phyloP scores from a whole-genome alignment of 2,888 invertebrate species.

The Oscheius sp. region DNA sequence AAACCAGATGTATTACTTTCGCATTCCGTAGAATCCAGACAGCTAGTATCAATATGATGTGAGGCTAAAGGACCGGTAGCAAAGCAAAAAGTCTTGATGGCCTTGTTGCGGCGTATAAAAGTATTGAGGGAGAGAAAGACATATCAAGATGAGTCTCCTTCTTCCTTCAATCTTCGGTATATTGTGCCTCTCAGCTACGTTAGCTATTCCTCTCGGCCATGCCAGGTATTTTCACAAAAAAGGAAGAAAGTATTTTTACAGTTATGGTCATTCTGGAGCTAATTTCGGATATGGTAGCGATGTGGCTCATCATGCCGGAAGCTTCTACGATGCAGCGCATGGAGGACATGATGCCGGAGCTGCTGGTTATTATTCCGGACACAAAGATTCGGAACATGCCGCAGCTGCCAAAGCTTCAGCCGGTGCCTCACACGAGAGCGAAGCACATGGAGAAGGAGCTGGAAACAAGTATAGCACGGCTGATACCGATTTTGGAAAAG shows the following conservation, averaged over 20 bases:
- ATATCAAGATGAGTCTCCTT: slow-evolving; percentile 5
- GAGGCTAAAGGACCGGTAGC: slow-evolving; percentile 21
- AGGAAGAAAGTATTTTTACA: slow-evolving; percentile 18
- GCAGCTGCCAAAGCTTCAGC: slow-evolving; percentile 43
- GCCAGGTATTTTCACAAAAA: not conserved
- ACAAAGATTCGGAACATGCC: slow-evolving; percentile 46
- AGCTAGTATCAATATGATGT: slow-evolving; percentile 15
- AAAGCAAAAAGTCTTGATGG: slow-evolving; percentile 9
- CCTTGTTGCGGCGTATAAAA: slow-evolving; percentile 25
- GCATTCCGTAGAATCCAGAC: not conserved
- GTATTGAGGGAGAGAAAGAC: not conserved
- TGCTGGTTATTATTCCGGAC: slow-evolving; percentile 36
- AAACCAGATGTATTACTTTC: not conserved
- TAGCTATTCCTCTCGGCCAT: not conserved
- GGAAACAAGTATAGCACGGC: slow-evolving; percentile 52
- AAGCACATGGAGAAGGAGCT: slow-evolving; percentile 44
- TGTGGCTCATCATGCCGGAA: slow-evolving; percentile 41
- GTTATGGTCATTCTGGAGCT: slow-evolving; percentile 40
- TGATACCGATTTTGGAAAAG: slow-evolving; percentile 52
- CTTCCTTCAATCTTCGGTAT: not conserved
- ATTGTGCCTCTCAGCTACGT: not conserved
- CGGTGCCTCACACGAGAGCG: slow-evolving; percentile 45
- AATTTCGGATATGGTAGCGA: slow-evolving; percentile 48
- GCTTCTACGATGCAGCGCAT: slow-evolving; percentile 44
- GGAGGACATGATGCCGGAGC: slow-evolving; percentile 34